A percentile compares a stretch with the other conserved stretches of the same genome.
Evolutionary conservation across 2,113 vertebrate species (phyloP).

Genomic region (Grammomys dolichurus): DNA sequence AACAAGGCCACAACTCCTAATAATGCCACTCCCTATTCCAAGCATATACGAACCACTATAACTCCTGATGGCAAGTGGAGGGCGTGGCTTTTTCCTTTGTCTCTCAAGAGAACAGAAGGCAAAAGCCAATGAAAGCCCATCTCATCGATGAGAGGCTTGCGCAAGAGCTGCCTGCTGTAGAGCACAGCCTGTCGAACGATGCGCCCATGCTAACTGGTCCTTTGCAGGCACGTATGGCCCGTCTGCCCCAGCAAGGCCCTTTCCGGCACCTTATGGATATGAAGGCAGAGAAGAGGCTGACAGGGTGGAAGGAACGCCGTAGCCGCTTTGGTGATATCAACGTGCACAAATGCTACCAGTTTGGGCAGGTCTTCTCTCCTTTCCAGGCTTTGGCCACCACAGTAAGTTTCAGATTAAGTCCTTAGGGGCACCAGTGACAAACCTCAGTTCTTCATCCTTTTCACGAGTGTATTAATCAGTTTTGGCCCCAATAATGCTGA

Average conservation of each 20-base stretch:
- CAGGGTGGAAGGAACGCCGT: neutral
- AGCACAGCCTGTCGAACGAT: rapidly evolving
- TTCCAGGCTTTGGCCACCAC: constrained; percentile 73
- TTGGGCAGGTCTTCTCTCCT: constrained; percentile 74
- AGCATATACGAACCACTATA: too few relatives aligned
- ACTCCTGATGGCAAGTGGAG: neutral
- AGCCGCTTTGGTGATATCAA: constrained; percentile 65
- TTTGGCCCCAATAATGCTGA: neutral
- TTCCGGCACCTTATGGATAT: constrained; percentile 67
- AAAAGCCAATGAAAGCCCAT: neutral
- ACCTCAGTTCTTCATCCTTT: neutral
- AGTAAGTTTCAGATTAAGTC: constrained; percentile 59
- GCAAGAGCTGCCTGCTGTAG: rapidly evolving
- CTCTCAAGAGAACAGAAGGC: neutral
- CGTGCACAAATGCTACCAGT: constrained; percentile 62
- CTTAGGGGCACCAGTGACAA: neutral
- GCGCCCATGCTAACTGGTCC: neutral
- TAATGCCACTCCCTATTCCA: too few relatives aligned
- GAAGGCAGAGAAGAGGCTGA: constrained; percentile 71
- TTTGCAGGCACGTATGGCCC: neutral
- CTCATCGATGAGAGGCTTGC: rapidly evolving
- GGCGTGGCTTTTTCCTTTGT: neutral
- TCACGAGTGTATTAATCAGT: neutral
- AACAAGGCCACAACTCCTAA: too few relatives aligned
- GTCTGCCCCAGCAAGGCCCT: constrained; percentile 32